Evolutionary conservation across 1,140 invertebrate species (phyloP), one percentile per base, ranked within the genome.

Genomic region (Drosophila pseudoananassae): DNA sequence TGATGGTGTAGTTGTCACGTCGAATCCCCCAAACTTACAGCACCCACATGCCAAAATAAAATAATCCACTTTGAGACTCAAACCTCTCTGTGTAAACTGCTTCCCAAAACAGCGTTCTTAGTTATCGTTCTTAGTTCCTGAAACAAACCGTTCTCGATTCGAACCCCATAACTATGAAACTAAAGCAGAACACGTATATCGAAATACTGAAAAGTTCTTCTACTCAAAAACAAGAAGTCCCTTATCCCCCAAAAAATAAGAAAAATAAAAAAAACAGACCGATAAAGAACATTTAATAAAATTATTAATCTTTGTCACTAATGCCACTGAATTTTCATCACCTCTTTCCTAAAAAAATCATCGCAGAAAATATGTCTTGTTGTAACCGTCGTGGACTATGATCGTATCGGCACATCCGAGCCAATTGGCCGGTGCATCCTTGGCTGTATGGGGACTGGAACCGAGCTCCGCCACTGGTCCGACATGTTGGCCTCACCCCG

Each of bases 371-470:
- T 99, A 78, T 97, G 98, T 93, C 94, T 99, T 93, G 95, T 98
- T 91, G 97, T 99, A 81, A 99, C 99, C 52, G 99, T 99, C 78
- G 98, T 99, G 91, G 99, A 99, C 93, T 99, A 99, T 93, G 99
- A 99, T 94, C 97, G 99, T 92, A 99, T 99, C 92, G 99, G 99
- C 49, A 99, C 98, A 47, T 99, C 98, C 76, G 99, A 99, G 93
- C 98, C 99, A 15, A 99, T 99, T 92, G 99, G 99, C 72, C 98
- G 98, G 93, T 97, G 98, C 68, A 94, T 99, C 59, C 94, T 99
- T 74, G 99, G 99, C 47, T 99, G 98, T 93, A 99, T 98, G 93
- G 98, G 98, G 79, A 97, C 96, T 70, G 99, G 99, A 59, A 99
- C 98, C 17, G 99, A 99, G 92, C 94, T 99, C 50, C 96, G 99